phyloP scores from a whole-genome alignment of 2,888 invertebrate species.

The Calameuta idolon region DNA sequence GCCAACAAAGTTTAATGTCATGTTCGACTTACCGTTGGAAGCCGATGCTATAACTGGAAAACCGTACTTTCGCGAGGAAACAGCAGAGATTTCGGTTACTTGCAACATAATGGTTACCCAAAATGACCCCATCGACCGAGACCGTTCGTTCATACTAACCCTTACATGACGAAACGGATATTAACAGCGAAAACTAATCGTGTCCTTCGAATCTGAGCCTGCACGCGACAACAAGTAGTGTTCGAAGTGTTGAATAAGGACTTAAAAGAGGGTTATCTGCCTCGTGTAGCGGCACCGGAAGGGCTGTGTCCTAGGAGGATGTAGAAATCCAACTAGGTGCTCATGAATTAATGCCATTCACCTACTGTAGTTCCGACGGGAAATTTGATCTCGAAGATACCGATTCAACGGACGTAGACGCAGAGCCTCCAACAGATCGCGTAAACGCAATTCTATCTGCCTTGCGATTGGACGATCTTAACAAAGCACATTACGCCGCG shows the following conservation, averaged over 20 bases:
- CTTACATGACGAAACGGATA: neutral
- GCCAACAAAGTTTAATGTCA: conserved; percentile 11
- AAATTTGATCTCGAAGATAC: no score
- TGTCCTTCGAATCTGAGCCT: no score
- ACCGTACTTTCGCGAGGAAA: neutral
- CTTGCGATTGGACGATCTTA: conserved; percentile 9
- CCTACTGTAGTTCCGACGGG: no score
- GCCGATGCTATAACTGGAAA: conserved; percentile 7
- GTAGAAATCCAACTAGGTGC: neutral
- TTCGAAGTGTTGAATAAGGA: neutral
- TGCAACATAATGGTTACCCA: conserved; percentile 5
- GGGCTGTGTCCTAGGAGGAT: conserved; percentile 10
- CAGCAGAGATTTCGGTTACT: conserved; percentile 9
- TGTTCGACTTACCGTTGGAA: neutral
- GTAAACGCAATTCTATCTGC: neutral
- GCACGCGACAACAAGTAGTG: no score
- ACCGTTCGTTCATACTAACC: conserved; percentile 6
- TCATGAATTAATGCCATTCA: neutral
- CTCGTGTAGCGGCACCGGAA: neutral
- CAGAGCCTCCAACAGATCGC: no score
- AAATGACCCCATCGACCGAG: conserved; percentile 9
- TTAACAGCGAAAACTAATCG: no score
- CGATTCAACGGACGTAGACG: no score
- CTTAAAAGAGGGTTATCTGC: conserved; percentile 5
- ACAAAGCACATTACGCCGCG: neutral